These are phyloP conservation scores for Onchidella celtica DNA, from an alignment of 2,888 invertebrate genomes.

Conservation along the genomic window DNA sequence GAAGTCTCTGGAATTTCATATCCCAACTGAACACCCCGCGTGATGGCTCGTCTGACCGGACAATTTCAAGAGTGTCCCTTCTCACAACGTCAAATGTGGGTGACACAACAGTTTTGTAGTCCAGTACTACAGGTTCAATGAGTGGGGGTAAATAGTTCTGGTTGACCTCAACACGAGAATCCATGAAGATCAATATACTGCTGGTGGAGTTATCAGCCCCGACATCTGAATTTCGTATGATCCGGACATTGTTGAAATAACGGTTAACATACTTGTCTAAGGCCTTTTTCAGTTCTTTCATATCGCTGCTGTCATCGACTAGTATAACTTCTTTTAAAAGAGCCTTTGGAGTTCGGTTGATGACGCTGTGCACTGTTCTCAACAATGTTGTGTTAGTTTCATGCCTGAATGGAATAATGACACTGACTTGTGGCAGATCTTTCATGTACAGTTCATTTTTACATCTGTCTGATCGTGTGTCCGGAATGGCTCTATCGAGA, in stretches of 20 bases:
- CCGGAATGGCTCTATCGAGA: background rate
- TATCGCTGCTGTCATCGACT: constrained; percentile 45
- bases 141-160: constrained; percentile 45
- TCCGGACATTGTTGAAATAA: constrained; percentile 18
- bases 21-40: background rate
- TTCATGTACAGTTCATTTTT: background rate
- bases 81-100: constrained; percentile 34
- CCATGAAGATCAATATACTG: constrained; percentile 44
- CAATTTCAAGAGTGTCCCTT: background rate
- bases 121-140: constrained; percentile 10
- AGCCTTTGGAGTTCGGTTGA: constrained; percentile 28
- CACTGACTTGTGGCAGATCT: constrained; percentile 26
- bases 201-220: constrained; percentile 39
- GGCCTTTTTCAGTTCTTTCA: constrained; percentile 19
- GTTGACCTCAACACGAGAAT: constrained; percentile 45
- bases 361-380: constrained; percentile 33
- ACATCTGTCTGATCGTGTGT: background rate
- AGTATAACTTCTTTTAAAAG: constrained; percentile 45
- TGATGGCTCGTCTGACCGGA: too few relatives aligned
- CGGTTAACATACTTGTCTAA: constrained; percentile 10
- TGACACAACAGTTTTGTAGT: constrained; percentile 32
- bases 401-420: constrained; percentile 41
- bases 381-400: constrained; percentile 40
- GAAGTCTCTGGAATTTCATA: background rate
- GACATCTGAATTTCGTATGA: constrained; percentile 23